Evolutionary conservation across 2,888 invertebrate genomes (phyloP).

Genomic region (Helobdella robusta): DNA sequence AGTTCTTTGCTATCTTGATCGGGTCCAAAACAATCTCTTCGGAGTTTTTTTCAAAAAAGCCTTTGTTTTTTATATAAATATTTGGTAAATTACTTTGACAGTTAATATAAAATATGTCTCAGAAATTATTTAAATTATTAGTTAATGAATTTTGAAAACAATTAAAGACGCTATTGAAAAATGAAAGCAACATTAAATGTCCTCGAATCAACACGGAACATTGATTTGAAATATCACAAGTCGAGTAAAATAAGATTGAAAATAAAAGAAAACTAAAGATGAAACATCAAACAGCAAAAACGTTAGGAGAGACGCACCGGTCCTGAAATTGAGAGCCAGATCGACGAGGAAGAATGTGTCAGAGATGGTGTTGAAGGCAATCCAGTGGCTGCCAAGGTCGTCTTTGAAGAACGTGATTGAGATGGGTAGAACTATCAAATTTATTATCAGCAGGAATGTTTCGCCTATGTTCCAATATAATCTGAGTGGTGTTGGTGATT

Average conservation of each 20-base stretch:
- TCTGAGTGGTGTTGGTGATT: too few species aligned
- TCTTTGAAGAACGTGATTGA: conserved; percentile 27
- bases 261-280: too few species aligned
- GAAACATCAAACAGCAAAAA: too few species aligned
- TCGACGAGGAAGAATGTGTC: conserved; percentile 27
- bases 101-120: not conserved
- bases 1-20: conserved; percentile 11
- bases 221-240: too few species aligned
- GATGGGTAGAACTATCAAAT: conserved; percentile 25
- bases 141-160: not conserved
- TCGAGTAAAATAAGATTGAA: too few species aligned
- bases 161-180: too few species aligned
- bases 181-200: too few species aligned
- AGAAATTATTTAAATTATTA: not conserved
- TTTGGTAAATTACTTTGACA: not conserved
- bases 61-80: conserved; percentile 1
- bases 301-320: conserved; percentile 21
- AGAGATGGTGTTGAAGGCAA: conserved; percentile 27
- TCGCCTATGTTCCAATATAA: conserved; percentile 27
- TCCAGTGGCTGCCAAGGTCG: conserved; percentile 24
- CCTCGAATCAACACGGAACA: too few species aligned
- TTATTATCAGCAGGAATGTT: conserved; percentile 22
- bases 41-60: conserved; percentile 13
- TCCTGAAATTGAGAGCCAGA: conserved; percentile 26
- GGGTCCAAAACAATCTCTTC: conserved; percentile 24